Base-by-base conservation (phyloP, 2,888 invertebrate species). In the Drosophila koepferae region DNA sequence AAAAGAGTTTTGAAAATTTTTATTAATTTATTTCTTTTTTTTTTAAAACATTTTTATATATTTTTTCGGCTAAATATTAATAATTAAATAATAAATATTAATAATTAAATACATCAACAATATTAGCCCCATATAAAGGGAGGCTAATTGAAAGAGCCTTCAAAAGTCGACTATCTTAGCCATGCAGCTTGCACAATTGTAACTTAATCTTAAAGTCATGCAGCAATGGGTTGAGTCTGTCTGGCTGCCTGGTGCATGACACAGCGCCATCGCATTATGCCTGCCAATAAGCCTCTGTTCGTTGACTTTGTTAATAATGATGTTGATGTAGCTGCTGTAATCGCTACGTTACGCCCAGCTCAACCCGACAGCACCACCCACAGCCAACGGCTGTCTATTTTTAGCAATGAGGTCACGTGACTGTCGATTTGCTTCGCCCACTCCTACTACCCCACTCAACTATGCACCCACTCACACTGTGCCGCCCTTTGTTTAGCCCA, bases 261-360 rank as follows among this genome's bases (percentile, higher is more conserved):
- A 67, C 79, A 72, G 81, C 86, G 63, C 28, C 78, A 77, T 77
- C 78, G 78, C 82, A 81, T 81, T 69, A 81, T 79, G 79, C 66
- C 82, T 78, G 84, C 77, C 80, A 76, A 74, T 80, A 75, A 82
- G 80, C 70, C 54, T 63, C 43, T 53, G 75, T 71, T 83, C 78
- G 83, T 86, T 83, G 87, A 86, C 89, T 83, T 77, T 68, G 88
- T 78, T 84, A 89, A 84, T 84, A 89, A 84, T 84, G 89, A 84
- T 84, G 83, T 85, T 67, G 49, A 34, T 64, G 48, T 48, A 40
- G 66, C 61, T 67, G 72, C 54, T 79, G 72, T 68, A 67, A 69
- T 75, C 69, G 72, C 48, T 63, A 54, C 40, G 49, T 40, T 44
- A 38, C 54, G 51, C 56, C 58, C 56, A 16, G n/a, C 40, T 23